Conservation (phyloP, 1,140 invertebrate genomes). For the Manduca sexta region DNA sequence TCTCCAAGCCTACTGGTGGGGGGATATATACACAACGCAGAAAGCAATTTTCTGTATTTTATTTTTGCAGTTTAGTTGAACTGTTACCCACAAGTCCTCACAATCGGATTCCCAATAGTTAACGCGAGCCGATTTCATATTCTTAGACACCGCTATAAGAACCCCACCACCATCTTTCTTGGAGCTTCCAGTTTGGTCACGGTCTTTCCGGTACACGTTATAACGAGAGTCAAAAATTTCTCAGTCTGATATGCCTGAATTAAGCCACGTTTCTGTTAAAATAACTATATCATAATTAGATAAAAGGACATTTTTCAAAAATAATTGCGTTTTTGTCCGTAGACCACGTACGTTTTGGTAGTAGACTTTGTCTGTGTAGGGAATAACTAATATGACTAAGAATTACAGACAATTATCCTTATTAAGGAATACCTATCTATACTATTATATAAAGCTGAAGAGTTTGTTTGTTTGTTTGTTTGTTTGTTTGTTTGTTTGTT, state of each 20-base stretch:
- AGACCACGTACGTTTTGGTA: conserved; percentile 21
- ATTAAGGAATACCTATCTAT: not conserved
- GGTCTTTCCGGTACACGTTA: conserved; percentile 22
- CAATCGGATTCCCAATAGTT: conserved; percentile 4
- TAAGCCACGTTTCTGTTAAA: conserved; percentile 27
- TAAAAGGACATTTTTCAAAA: conserved; percentile 12
- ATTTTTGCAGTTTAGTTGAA: too few species aligned
- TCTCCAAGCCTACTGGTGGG: conserved; percentile 3
- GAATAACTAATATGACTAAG: too few species aligned
- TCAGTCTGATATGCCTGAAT: conserved; percentile 7
- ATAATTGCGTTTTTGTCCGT: conserved; percentile 14
- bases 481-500: too few species aligned
- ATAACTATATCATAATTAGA: conserved; percentile 19
- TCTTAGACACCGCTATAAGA: conserved; percentile 18
- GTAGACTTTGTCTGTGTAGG: too few species aligned
- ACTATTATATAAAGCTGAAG: too few species aligned
- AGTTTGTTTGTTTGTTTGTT: not conserved
- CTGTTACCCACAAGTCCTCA: too few species aligned
- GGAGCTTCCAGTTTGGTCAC: not conserved
- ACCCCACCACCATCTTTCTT: conserved; percentile 30
- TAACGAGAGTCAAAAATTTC: conserved; percentile 21
- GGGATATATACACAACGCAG: conserved; percentile 8
- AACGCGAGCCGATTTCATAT: not conserved
- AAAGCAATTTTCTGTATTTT: too few species aligned
- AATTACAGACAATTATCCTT: conserved; percentile 7